These are phyloP conservation scores for Picus viridis DNA, from an alignment of 2,797 vertebrate species.

Conservation along the genomic window DNA sequence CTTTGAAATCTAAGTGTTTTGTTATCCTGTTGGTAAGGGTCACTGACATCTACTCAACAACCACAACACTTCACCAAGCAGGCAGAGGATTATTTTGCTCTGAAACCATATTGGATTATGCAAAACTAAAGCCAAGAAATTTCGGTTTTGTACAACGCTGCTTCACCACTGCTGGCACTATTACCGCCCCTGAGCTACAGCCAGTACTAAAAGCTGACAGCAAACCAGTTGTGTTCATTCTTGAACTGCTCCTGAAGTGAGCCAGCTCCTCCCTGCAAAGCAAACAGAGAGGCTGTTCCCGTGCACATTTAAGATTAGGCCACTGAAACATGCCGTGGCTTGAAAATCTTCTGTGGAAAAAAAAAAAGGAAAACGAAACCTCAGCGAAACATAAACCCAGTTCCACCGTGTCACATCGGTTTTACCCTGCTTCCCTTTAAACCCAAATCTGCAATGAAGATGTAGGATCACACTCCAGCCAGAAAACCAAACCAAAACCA, in stretches of 20 bases:
- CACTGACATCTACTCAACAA: neutral
- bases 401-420: neutral
- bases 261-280: conserved; percentile 49
- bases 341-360: conserved; percentile 14
- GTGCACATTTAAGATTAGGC: conserved; percentile 15
- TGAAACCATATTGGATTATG: neutral
- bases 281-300: conserved; percentile 28
- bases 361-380: conserved; percentile 66
- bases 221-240: conserved; percentile 19
- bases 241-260: neutral
- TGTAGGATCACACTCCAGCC: neutral
- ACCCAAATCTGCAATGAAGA: neutral
- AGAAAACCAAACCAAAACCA: neutral
- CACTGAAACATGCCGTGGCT: conserved; percentile 51
- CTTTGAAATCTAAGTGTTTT: neutral
- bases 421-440: neutral
- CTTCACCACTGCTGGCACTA: neutral
- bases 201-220: neutral
- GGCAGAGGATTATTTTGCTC: neutral
- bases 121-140: neutral
- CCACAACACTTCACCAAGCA: neutral
- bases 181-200: neutral
- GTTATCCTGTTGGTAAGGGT: neutral
- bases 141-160: neutral
- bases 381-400: conserved; percentile 5